Evolutionary conservation across 2,888 invertebrate genomes (phyloP).

Genomic region (Deroplatys truncata): DNA sequence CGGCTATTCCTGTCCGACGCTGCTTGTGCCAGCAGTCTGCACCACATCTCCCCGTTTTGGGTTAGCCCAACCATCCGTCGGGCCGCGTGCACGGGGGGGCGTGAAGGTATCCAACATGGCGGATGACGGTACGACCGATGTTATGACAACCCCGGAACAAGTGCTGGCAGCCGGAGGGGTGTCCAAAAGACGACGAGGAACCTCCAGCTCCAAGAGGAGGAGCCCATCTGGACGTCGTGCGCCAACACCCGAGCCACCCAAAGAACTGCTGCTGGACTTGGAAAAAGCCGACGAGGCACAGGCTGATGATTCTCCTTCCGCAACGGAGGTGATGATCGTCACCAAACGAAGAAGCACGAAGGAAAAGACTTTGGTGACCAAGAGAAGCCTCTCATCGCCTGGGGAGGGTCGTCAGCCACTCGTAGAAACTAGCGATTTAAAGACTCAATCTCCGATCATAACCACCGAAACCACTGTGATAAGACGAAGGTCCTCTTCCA

Average conservation of each 20-base stretch:
- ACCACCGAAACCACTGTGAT: not conserved
- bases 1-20: not conserved
- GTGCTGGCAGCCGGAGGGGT: slow-evolving; percentile 50
- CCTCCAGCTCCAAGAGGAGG: slow-evolving; percentile 25
- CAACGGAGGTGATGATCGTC: not conserved
- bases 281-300: slow-evolving; percentile 38
- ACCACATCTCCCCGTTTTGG: not conserved
- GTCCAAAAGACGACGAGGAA: slow-evolving; percentile 56
- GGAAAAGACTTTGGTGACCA: slow-evolving; percentile 15
- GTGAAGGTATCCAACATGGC: not conserved
- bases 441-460: not conserved
- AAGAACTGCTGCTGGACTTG: slow-evolving; percentile 8
- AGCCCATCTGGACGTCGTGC: slow-evolving; percentile 26
- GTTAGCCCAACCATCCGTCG: not conserved
- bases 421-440: not conserved
- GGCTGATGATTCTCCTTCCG: slow-evolving; percentile 11
- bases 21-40: not conserved
- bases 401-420: slow-evolving; percentile 22
- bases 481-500: not conserved
- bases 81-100: not conserved
- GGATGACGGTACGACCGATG: not conserved
- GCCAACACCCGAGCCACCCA: slow-evolving; percentile 27
- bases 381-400: slow-evolving; percentile 29
- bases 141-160: slow-evolving; percentile 44
- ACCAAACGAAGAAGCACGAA: slow-evolving; percentile 16